These are phyloP conservation scores for Leptopilina syphax DNA, from an alignment of 2,888 invertebrate genomes.

Conservation along the genomic window DNA sequence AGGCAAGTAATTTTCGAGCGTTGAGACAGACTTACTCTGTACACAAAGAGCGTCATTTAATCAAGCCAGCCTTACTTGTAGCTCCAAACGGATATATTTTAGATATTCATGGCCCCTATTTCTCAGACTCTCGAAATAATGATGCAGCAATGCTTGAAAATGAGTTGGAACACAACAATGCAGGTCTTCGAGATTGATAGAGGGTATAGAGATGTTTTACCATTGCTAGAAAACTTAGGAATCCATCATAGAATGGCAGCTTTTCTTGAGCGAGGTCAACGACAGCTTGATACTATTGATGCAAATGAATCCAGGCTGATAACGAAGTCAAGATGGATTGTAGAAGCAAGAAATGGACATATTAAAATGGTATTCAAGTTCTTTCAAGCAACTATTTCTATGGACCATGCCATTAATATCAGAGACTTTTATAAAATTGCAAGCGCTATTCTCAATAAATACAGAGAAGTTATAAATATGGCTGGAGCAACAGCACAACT, in stretches of 20 bases:
- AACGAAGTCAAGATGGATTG: slow-evolving; percentile 38
- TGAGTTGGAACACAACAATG: slow-evolving; percentile 1
- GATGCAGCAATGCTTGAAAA: slow-evolving; percentile 38
- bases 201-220: slow-evolving; percentile 35
- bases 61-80: slow-evolving; percentile 40
- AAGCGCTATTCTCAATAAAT: slow-evolving; percentile 47
- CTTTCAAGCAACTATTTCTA: slow-evolving; percentile 37
- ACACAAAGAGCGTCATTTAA: slow-evolving; percentile 42
- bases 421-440: slow-evolving; percentile 46
- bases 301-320: slow-evolving; percentile 46
- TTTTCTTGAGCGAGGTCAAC: slow-evolving; percentile 18
- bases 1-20: slow-evolving; percentile 34
- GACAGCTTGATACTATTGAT: slow-evolving; percentile 42
- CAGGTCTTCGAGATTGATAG: slow-evolving; percentile 37
- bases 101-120: slow-evolving; percentile 46
- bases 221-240: slow-evolving; percentile 8
- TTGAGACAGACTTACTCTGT: slow-evolving; percentile 36
- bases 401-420: slow-evolving; percentile 34
- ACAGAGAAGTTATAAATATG: slow-evolving; percentile 27
- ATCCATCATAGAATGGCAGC: slow-evolving; percentile 41
- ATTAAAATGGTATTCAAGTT: slow-evolving; percentile 46
- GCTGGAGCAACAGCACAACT: slow-evolving; percentile 36
- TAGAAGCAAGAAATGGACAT: not conserved
- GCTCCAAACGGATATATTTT: slow-evolving; percentile 49
- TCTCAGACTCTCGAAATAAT: slow-evolving; percentile 47